Conservation (phyloP, 2,888 invertebrate genomes). For the Oxycera nigricornis region DNA sequence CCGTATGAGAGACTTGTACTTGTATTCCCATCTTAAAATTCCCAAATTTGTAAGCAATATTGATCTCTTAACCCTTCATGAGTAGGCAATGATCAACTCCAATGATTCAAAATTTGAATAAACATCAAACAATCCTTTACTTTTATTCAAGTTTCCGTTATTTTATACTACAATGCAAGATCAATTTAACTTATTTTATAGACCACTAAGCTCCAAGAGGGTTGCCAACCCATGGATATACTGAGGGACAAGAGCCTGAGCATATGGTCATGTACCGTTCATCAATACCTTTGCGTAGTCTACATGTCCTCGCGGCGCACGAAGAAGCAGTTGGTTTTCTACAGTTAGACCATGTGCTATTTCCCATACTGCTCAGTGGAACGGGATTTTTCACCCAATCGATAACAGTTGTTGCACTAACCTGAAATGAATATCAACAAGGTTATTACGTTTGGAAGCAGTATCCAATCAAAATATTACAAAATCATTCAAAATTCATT, state of each 20-base stretch:
- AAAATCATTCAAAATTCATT: not conserved
- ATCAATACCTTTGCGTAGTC: slow-evolving; percentile 48
- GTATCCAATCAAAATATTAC: not conserved
- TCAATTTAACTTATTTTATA: too few species aligned
- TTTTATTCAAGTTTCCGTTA: too few species aligned
- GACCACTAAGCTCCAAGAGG: slow-evolving; percentile 62
- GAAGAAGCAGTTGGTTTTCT: not conserved
- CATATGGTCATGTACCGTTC: slow-evolving; percentile 64
- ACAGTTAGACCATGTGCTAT: slow-evolving; percentile 51
- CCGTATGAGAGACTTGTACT: too few species aligned
- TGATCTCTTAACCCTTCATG: too few species aligned
- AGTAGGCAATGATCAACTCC: too few species aligned
- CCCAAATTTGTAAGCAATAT: too few species aligned
- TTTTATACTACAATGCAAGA: too few species aligned
- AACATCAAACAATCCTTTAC: too few species aligned
- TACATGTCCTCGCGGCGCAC: slow-evolving; percentile 29
- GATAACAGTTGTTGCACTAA: slow-evolving; percentile 63
- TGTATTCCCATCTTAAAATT: too few species aligned
- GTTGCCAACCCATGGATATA: slow-evolving; percentile 68
- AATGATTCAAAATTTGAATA: too few species aligned
- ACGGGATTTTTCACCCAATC: slow-evolving; percentile 68
- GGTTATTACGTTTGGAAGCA: not conserved
- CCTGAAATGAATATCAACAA: slow-evolving; percentile 47
- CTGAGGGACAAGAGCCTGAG: slow-evolving; percentile 61
- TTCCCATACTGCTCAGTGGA: slow-evolving; percentile 58